A percentile compares a stretch with the other conserved stretches of the same genome.
These are phyloP conservation scores for Homalodisca vitripennis DNA, from an alignment of 1,140 invertebrate genomes.

Conservation along the genomic window DNA sequence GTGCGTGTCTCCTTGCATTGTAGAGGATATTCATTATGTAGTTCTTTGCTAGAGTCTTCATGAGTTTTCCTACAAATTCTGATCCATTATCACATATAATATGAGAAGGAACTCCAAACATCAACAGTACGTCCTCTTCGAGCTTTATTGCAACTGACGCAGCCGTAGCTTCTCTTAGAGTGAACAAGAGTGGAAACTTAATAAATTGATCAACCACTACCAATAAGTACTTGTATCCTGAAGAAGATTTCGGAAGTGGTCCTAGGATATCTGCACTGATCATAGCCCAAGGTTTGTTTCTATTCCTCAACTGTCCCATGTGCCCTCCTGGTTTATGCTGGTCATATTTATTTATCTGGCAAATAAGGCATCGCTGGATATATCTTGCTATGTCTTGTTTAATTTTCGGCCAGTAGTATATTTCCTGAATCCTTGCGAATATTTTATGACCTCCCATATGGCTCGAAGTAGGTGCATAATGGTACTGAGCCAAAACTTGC, in stretches of 20 bases:
- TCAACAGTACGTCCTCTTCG: background rate
- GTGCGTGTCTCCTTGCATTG: constrained; percentile 4
- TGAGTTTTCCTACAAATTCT: background rate
- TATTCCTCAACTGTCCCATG: background rate
- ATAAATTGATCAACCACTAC: background rate
- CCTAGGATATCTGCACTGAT: constrained; percentile 39
- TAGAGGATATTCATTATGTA: background rate
- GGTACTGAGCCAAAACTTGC: background rate
- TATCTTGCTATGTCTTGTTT: background rate
- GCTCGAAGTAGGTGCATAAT: background rate
- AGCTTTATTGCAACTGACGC: background rate
- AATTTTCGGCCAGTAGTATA: constrained; percentile 10
- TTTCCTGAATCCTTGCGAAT: background rate
- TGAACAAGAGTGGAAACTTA: background rate
- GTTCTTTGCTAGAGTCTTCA: background rate
- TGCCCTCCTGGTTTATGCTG: background rate
- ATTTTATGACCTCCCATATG: background rate
- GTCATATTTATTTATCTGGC: background rate
- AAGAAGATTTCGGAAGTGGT: background rate
- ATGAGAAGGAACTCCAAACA: background rate
- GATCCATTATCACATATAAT: background rate
- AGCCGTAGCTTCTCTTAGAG: background rate
- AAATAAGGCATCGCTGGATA: background rate
- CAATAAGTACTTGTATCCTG: background rate
- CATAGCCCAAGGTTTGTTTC: background rate